Percentiles rank a stretch among this genome's conserved stretches.
Evolutionary conservation across 1,140 invertebrate genomes (phyloP).

Genomic region (Drosophila biarmipes): DNA sequence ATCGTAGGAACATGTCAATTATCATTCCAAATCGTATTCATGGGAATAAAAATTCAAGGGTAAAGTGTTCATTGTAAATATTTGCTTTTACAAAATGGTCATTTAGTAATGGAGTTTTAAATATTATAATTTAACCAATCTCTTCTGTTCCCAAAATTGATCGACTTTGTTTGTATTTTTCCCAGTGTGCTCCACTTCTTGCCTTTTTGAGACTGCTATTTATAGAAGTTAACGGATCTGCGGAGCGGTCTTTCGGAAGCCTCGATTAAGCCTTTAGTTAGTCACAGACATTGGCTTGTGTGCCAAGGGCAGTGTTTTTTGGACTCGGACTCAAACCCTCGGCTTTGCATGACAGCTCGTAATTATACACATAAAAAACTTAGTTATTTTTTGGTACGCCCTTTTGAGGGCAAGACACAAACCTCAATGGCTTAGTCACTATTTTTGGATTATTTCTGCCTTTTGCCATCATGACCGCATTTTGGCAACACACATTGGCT

Average conservation of each 20-base stretch:
- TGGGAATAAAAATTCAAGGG: neutral
- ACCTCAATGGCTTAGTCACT: slow-evolving; percentile 62
- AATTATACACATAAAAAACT: slow-evolving; percentile 50
- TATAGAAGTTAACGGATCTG: slow-evolving; percentile 56
- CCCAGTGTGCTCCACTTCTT: neutral
- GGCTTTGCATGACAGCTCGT: slow-evolving; percentile 50
- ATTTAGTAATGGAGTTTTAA: neutral
- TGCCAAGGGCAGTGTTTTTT: slow-evolving; percentile 63
- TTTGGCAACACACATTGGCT: slow-evolving; percentile 25
- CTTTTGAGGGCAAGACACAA: slow-evolving; percentile 33
- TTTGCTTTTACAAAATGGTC: neutral
- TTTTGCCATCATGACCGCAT: slow-evolving; percentile 46
- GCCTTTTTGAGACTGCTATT: slow-evolving; percentile 17
- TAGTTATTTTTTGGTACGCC: slow-evolving; percentile 34
- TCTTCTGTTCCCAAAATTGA: too few relatives aligned
- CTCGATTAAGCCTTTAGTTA: slow-evolving; percentile 65
- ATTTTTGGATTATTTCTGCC: slow-evolving; percentile 23
- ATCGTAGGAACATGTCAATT: slow-evolving; percentile 3
- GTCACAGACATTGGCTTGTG: slow-evolving; percentile 69
- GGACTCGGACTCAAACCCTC: slow-evolving; percentile 28
- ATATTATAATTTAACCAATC: too few relatives aligned
- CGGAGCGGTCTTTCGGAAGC: slow-evolving; percentile 23
- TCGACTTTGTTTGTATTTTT: neutral
- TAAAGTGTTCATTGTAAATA: neutral
- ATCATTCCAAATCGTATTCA: neutral